Percentiles rank a stretch among this genome's conserved stretches.
Conservation (phyloP, 2,888 invertebrate species). For the Drosophila histrio region DNA sequence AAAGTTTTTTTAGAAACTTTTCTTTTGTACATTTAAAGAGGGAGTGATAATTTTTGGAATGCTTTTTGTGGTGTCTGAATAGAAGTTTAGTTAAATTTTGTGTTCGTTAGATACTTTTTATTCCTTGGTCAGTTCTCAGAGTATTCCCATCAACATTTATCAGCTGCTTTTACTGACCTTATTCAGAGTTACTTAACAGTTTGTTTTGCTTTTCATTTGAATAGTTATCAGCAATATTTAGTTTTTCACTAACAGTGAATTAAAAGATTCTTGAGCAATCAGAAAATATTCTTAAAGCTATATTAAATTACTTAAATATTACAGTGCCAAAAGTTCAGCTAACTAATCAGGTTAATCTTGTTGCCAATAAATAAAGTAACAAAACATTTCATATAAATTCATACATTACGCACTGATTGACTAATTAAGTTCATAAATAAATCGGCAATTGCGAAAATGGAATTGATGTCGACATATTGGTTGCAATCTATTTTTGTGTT, state of each 20-base stretch:
- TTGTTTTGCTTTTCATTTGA: neutral
- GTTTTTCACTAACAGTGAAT: neutral
- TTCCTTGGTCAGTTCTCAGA: neutral
- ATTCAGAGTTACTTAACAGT: neutral
- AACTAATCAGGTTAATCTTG: neutral
- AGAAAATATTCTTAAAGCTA: neutral
- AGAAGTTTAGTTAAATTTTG: neutral
- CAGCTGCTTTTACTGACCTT: neutral
- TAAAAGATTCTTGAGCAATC: neutral
- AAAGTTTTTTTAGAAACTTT: constrained; percentile 1
- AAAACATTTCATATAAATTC: neutral
- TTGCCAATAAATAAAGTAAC: neutral
- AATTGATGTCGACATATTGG: constrained; percentile 12
- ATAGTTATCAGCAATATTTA: neutral
- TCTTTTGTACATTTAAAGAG: neutral
- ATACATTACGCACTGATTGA: constrained; percentile 1
- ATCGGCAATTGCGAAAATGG: neutral
- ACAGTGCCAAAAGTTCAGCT: too few relatives aligned
- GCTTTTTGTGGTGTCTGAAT: neutral
- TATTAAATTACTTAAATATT: neutral
- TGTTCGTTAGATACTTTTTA: neutral
- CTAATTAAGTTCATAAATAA: constrained; percentile 13
- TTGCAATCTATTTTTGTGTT: constrained; percentile 3
- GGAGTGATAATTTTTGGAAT: neutral
- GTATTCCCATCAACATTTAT: neutral